These are phyloP conservation scores for Scaptodrosophila latifasciaeformis DNA, from an alignment of 2,888 invertebrate genomes.

Conservation along the genomic window DNA sequence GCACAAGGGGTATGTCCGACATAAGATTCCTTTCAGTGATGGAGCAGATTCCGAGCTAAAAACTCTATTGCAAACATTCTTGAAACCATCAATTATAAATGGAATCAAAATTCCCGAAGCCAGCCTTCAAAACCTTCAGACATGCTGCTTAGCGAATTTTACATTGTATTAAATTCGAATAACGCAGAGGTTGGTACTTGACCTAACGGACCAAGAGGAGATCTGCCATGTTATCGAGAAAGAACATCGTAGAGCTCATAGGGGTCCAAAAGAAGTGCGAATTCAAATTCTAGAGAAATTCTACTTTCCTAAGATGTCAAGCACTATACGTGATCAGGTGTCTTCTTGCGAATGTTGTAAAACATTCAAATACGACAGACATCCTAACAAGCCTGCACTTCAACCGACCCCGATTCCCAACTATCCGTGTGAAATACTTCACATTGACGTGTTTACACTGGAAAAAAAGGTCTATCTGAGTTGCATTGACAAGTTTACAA, in stretches of 20 bases:
- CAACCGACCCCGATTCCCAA: no score
- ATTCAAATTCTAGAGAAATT: conserved; percentile 9
- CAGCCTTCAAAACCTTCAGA: background rate
- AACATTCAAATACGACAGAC: no score
- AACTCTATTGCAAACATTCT: background rate
- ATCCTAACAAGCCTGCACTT: no score
- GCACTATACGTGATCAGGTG: conserved; percentile 1
- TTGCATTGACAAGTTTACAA: no score
- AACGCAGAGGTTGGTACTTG: conserved; percentile 5
- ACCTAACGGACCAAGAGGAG: no score
- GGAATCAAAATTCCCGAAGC: conserved; percentile 1
- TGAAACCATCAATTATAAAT: conserved; percentile 4
- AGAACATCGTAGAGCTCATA: no score
- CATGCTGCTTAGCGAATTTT: conserved; percentile 2
- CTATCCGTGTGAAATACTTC: no score
- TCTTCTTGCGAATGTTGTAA: no score
- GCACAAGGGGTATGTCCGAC: background rate
- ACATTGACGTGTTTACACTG: no score
- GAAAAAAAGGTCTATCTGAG: no score
- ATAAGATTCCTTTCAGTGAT: background rate
- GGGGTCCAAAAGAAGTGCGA: background rate
- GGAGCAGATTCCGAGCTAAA: background rate
- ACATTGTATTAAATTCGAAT: conserved; percentile 9
- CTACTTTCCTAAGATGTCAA: conserved; percentile 9
- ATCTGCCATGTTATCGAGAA: no score